Conservation (phyloP, 1,140 invertebrate species). For the Homalodisca vitripennis region DNA sequence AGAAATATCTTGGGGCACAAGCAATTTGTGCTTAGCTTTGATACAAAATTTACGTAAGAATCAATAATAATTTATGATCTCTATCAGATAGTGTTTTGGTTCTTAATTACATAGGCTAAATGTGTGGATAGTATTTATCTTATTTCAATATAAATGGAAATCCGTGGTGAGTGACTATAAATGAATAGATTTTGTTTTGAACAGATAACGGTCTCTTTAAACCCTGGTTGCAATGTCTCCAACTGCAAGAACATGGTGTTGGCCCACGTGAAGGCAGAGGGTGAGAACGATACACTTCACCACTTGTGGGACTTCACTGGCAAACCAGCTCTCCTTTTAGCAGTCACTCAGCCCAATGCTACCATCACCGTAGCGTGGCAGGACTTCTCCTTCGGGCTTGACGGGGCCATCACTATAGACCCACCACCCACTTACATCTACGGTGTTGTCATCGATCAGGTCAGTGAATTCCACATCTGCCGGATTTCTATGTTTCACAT, state of each 20-base stretch:
- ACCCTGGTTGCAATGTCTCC: constrained; percentile 46
- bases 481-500: too few species aligned
- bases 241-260: constrained; percentile 46
- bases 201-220: constrained; percentile 46
- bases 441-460: constrained; percentile 56
- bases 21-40: too few species aligned
- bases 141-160: too few species aligned
- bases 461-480: too few species aligned
- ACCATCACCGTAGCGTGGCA: constrained; percentile 52
- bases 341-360: constrained; percentile 49
- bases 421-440: constrained; percentile 53
- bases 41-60: too few species aligned
- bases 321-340: constrained; percentile 53
- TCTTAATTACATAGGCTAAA: too few species aligned
- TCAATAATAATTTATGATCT: too few species aligned
- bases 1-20: too few species aligned
- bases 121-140: too few species aligned
- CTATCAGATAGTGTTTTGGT: too few species aligned
- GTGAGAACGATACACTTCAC: constrained; percentile 55
- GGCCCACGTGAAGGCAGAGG: constrained; percentile 53
- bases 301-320: constrained; percentile 61
- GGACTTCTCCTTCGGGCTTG: constrained; percentile 39
- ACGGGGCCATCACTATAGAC: constrained; percentile 49
- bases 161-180: too few species aligned
- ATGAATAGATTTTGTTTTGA: too few species aligned